Conservation (phyloP, 1,140 invertebrate genomes). For the Drosophila ogumai region DNA sequence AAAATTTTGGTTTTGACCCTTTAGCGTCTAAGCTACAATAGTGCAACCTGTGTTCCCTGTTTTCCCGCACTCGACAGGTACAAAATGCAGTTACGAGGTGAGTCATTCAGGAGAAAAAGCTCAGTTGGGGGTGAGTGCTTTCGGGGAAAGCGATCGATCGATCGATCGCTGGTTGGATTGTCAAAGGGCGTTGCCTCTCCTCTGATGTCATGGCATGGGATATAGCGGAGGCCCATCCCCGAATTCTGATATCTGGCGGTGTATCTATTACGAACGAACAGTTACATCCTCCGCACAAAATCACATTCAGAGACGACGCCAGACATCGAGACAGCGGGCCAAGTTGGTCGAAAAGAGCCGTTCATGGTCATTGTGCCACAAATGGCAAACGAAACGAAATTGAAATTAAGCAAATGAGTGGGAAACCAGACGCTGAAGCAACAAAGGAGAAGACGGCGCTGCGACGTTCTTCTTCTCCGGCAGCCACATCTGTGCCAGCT, state of each 20-base stretch:
- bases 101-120: constrained; percentile 46
- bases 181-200: constrained; percentile 35
- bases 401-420: constrained; percentile 83
- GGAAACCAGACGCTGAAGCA: constrained; percentile 65
- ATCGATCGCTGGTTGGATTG: constrained; percentile 1
- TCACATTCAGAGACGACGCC: constrained; percentile 4
- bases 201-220: constrained; percentile 26
- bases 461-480: constrained; percentile 10
- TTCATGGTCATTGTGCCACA: constrained; percentile 82
- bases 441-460: constrained; percentile 39
- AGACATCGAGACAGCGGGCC: constrained; percentile 25
- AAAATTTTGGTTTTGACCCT: too few species aligned
- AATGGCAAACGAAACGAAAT: constrained; percentile 81
- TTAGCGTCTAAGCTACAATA: too few species aligned
- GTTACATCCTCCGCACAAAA: constrained; percentile 75
- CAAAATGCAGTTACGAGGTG: constrained; percentile 5
- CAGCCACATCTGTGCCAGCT: constrained; percentile 19
- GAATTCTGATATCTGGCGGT: constrained; percentile 7
- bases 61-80: constrained; percentile 10
- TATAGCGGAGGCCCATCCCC: constrained; percentile 7
- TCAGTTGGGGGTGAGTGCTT: constrained; percentile 19
- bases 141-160: constrained; percentile 34
- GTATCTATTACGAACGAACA: constrained; percentile 60
- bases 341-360: constrained; percentile 46
- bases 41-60: constrained; percentile 1